Base-by-base conservation (phyloP, 2,888 invertebrate genomes). In the Caenorhabditis uteleia region DNA sequence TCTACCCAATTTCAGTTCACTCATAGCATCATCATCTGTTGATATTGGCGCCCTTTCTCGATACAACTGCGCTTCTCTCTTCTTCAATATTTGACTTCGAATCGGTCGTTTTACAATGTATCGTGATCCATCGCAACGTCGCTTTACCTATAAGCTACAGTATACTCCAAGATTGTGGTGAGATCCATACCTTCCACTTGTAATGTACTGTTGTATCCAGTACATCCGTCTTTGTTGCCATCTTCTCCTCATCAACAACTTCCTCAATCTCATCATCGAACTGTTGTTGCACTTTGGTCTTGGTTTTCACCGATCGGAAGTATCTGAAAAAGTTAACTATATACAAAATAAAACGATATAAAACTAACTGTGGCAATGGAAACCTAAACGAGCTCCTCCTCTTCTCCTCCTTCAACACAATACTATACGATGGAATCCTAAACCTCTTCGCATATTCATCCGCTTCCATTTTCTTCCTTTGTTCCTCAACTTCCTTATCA, bases 11-110 rank as follows among this genome's bases (percentile, higher is more conserved):
- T 91, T 91, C 62, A 90, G 86, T 82, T 90, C 90, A 14, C 90
- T 90, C 84, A 89, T 87, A 20, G 90, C 89, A 75, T 91, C 90
- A 76, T 91, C 91, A 81, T 91, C 91, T 0, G 90, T 90, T 0
- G 89, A 89, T 51, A 89, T 86, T 1, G 89, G 89, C 42, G 87
- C 87, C 16, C 90, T 85, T 79, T 90, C 89, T 74, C 89, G 88
- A 27, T 87, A 87, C 61, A 90, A 87, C 77, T 88, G 88, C 57
- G 88, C 85, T 3, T 89, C 89, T 39, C 90, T 85, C 74, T 90
- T 89, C 72, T 89, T 88, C 45, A 90, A 45, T 46, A 73, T 62
- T 51, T 75, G 74, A 26, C 89, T 86, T 0, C 79, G 56, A 20
- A 89, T 88, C 16, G 90, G 90, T 29, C 90, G 84, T 39, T 89